These are phyloP conservation scores for Sturnus vulgaris DNA, from an alignment of 2,113 vertebrate species.

Conservation along the genomic window DNA sequence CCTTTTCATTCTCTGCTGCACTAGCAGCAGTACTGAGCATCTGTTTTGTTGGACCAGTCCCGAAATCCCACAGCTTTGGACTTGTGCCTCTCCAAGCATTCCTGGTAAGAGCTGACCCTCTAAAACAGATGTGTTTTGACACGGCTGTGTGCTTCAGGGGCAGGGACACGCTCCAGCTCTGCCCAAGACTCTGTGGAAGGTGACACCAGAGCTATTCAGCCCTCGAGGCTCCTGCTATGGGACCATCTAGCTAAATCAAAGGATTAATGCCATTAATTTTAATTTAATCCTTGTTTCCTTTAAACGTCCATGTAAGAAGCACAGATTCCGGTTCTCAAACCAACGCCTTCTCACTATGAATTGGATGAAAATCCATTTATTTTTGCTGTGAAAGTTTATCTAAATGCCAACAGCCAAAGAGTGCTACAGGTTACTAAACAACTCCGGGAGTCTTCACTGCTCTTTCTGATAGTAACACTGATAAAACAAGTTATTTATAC, in stretches of 20 bases:
- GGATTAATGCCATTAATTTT: neutral
- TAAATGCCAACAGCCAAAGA: neutral
- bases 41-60: neutral
- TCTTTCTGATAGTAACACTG: neutral
- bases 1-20: neutral
- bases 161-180: neutral
- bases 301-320: neutral
- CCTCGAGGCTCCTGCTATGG: neutral
- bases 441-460: neutral
- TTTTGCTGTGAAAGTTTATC: neutral
- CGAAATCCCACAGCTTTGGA: neutral
- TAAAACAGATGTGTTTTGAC: neutral
- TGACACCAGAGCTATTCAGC: neutral
- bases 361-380: neutral
- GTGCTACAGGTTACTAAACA: neutral
- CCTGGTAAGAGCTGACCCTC: neutral
- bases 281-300: neutral
- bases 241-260: neutral
- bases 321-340: neutral
- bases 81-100: neutral
- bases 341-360: neutral
- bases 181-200: neutral
- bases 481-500: neutral
- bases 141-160: neutral
- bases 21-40: too few relatives aligned